These are phyloP conservation scores for Cherax destructor DNA, from an alignment of 1,140 invertebrate genomes.

Conservation along the genomic window DNA sequence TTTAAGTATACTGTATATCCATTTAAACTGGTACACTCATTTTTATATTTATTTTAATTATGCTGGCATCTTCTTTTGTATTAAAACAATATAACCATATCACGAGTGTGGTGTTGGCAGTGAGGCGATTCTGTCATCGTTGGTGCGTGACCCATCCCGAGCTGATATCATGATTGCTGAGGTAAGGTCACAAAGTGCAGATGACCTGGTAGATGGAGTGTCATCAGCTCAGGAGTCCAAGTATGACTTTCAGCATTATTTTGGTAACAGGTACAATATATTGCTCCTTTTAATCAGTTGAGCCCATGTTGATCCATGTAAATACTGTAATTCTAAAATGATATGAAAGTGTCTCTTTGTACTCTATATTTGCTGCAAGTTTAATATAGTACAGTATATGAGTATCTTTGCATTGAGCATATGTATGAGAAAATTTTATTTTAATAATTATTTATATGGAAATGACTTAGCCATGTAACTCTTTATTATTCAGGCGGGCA, in stretches of 20 bases:
- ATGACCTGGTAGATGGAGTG: constrained; percentile 78
- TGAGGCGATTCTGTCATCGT: constrained; percentile 85
- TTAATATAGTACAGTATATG: background rate
- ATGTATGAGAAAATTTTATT: background rate
- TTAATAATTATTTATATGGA: background rate
- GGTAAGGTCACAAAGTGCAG: constrained; percentile 76
- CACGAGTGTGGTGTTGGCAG: constrained; percentile 76
- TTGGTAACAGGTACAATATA: constrained; percentile 73
- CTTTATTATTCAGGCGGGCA: constrained; percentile 37
- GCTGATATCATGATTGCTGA: constrained; percentile 84
- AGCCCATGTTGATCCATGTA: background rate
- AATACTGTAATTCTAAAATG: background rate
- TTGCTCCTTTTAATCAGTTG: background rate
- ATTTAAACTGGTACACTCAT: too few relatives aligned
- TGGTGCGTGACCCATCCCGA: constrained; percentile 83
- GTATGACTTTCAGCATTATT: constrained; percentile 79
- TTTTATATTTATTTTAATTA: too few relatives aligned
- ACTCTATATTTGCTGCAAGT: background rate
- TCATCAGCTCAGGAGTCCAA: constrained; percentile 78
- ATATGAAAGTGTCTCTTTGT: too few relatives aligned
- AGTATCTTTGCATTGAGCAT: background rate
- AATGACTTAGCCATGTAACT: too few relatives aligned
- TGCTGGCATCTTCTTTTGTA: background rate
- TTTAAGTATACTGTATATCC: too few relatives aligned
- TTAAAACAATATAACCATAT: background rate